Evolutionary conservation across 1,140 invertebrate genomes (phyloP).

Genomic region (Pararge aegeria): DNA sequence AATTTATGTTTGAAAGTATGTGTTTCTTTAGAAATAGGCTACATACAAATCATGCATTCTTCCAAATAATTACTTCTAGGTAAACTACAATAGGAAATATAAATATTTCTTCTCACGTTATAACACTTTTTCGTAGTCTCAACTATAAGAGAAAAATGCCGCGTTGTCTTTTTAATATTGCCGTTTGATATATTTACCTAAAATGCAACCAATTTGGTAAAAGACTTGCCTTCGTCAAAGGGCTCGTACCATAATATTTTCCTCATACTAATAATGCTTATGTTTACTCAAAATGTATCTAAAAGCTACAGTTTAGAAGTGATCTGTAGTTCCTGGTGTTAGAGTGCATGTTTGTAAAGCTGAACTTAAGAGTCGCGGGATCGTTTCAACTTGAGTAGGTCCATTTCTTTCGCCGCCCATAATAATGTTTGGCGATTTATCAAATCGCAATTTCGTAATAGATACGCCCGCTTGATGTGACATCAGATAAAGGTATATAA

Average conservation of each 20-base stretch:
- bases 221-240: constrained; percentile 56
- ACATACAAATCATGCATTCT: not conserved
- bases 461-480: constrained; percentile 68
- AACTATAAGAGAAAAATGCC: not conserved
- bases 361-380: constrained; percentile 23
- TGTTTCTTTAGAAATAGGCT: not conserved
- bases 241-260: constrained; percentile 38
- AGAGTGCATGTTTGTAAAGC: constrained; percentile 38
- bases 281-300: constrained; percentile 39
- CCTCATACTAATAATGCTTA: constrained; percentile 54
- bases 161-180: constrained; percentile 13
- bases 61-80: not conserved
- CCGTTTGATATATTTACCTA: constrained; percentile 24
- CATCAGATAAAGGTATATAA: constrained; percentile 63
- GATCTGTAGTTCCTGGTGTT: constrained; percentile 29
- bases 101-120: not conserved
- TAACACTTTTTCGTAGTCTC: not conserved
- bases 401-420: constrained; percentile 74
- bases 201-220: constrained; percentile 53
- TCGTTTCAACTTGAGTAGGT: constrained; percentile 65
- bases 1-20: not conserved
- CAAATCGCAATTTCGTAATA: constrained; percentile 78
- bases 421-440: constrained; percentile 78
- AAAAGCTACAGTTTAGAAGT: constrained; percentile 20
- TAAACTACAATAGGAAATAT: not conserved